These are phyloP conservation scores for Pegea sp. DNA, from an alignment of 23 tunicate genomes.

Conservation along the genomic window DNA sequence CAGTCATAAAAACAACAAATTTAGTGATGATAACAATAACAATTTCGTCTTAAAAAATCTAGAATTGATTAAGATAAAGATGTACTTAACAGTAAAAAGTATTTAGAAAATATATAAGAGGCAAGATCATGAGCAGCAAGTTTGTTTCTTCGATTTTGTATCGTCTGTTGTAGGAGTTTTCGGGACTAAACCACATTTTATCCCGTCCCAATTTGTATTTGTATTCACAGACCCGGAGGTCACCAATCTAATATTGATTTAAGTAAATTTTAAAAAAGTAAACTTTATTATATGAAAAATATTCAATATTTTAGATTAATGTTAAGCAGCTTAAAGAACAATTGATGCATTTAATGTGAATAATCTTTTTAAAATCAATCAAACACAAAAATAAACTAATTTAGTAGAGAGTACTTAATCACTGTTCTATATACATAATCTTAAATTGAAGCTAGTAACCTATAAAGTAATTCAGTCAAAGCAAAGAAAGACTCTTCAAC, in stretches of 20 bases:
- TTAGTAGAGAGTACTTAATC: not conserved
- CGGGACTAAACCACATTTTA: conserved; percentile 52
- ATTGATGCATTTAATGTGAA: not conserved
- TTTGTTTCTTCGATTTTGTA: too few species aligned
- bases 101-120: too few species aligned
- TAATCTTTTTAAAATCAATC: not conserved
- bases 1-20: too few species aligned
- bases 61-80: too few species aligned
- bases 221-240: conserved; percentile 29
- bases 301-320: not conserved
- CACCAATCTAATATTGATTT: conserved; percentile 16
- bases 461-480: conserved; percentile 51
- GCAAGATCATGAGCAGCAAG: too few species aligned
- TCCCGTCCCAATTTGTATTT: conserved; percentile 61
- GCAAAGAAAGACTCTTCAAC: conserved; percentile 50
- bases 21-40: too few species aligned
- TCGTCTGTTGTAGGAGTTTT: too few species aligned
- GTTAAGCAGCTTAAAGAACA: too few species aligned
- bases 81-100: too few species aligned
- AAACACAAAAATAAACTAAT: not conserved
- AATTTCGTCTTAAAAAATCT: too few species aligned
- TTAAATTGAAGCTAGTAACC: conserved; percentile 7
- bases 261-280: not conserved
- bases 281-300: not conserved
- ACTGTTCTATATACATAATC: not conserved